phyloP scores from a whole-genome alignment of 1,140 invertebrate species.

The Rhagoletis zephyria region DNA sequence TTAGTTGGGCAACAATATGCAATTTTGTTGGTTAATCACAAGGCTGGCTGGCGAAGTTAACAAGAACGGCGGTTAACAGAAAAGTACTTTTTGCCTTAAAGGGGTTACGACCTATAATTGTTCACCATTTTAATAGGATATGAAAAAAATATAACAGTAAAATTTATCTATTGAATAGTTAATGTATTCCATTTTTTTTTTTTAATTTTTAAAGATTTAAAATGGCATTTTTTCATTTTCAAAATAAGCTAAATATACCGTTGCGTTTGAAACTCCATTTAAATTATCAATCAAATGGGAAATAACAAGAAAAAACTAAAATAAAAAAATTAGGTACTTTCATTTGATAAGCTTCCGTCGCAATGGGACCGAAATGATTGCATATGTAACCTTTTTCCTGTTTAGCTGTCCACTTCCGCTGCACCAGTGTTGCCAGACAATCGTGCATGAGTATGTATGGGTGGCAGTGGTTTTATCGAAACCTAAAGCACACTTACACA shows the following conservation, averaged over 20 bases:
- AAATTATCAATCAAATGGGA: background rate
- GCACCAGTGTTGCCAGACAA: conserved; percentile 6
- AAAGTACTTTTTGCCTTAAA: no score
- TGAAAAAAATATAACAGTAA: no score
- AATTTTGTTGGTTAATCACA: no score
- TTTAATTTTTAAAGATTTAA: no score
- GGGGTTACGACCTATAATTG: no score
- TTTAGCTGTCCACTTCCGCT: conserved; percentile 46
- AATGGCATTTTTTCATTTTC: no score
- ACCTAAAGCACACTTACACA: background rate
- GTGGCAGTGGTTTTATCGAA: conserved; percentile 9
- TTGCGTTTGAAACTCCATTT: background rate
- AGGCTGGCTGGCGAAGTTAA: no score
- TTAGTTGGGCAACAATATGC: no score
- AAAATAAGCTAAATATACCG: background rate
- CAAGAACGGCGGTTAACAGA: no score
- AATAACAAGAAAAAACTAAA: background rate
- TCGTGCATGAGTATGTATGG: background rate
- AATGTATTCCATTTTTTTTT: no score
- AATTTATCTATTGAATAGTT: no score
- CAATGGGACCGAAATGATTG: conserved; percentile 35
- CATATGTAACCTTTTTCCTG: conserved; percentile 50
- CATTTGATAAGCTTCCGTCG: conserved; percentile 5
- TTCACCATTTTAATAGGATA: no score
- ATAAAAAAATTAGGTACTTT: conserved; percentile 10